Conservation (phyloP, 1,140 invertebrate species). For the Formica selysi region DNA sequence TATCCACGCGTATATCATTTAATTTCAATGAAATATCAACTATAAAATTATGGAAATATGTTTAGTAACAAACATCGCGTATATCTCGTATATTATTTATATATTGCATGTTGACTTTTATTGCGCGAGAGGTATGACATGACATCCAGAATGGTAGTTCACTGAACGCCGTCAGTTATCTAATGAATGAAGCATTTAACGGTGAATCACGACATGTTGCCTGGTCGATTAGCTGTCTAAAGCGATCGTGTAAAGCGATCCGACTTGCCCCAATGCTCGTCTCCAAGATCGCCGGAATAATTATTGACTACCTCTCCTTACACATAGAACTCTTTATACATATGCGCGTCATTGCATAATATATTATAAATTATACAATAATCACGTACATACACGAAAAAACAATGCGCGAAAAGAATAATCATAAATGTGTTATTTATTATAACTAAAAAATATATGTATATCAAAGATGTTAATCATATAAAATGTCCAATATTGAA, state of each 20-base stretch:
- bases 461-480: neutral
- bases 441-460: neutral
- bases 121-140: conserved; percentile 61
- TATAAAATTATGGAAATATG: conserved; percentile 39
- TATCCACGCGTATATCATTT: neutral
- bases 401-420: neutral
- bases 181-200: conserved; percentile 78
- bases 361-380: conserved; percentile 3
- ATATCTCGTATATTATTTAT: conserved; percentile 36
- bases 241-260: conserved; percentile 40
- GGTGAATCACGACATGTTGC: conserved; percentile 47
- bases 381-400: neutral
- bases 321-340: neutral
- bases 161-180: conserved; percentile 75
- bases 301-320: conserved; percentile 9
- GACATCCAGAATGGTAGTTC: conserved; percentile 70
- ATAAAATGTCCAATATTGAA: conserved; percentile 3
- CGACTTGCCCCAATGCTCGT: neutral
- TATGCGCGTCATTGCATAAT: neutral
- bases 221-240: conserved; percentile 45
- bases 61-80: conserved; percentile 5
- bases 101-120: conserved; percentile 37
- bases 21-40: conserved; percentile 31
- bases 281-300: conserved; percentile 45
- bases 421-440: neutral